Conservation (phyloP, 2,888 invertebrate genomes). For the Ophion slaviceki region DNA sequence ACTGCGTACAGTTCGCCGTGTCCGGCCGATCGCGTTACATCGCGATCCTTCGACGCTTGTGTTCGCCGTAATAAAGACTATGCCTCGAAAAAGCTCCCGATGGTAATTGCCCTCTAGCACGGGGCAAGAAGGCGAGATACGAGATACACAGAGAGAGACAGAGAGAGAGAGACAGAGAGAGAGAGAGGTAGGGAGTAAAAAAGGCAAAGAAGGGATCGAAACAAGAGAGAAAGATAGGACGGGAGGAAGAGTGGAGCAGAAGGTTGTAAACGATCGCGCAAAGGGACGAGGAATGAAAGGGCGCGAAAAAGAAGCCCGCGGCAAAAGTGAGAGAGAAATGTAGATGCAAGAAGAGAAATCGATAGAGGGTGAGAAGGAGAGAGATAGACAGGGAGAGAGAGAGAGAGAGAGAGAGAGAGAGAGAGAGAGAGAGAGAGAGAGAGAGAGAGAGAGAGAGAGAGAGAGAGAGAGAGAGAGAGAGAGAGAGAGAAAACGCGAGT, state of each 20-base stretch:
- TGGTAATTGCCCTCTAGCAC: slow-evolving; percentile 69
- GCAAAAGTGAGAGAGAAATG: slow-evolving; percentile 59
- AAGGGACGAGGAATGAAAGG: slow-evolving; percentile 57
- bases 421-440: slow-evolving; percentile 78
- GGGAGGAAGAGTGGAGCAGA: slow-evolving; percentile 50
- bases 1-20: slow-evolving; percentile 24
- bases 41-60: slow-evolving; percentile 19
- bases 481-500: slow-evolving; percentile 74
- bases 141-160: not conserved
- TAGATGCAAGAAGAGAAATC: slow-evolving; percentile 67
- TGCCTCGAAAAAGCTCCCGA: slow-evolving; percentile 48
- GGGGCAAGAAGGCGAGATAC: slow-evolving; percentile 14
- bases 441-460: slow-evolving; percentile 78
- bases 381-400: slow-evolving; percentile 75
- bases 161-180: not conserved
- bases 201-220: slow-evolving; percentile 55
- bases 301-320: slow-evolving; percentile 63
- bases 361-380: slow-evolving; percentile 77
- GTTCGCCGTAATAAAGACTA: slow-evolving; percentile 57
- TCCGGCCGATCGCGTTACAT: slow-evolving; percentile 37
- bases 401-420: too few species aligned
- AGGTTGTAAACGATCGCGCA: slow-evolving; percentile 64
- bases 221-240: slow-evolving; percentile 42
- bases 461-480: slow-evolving; percentile 78
- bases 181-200: slow-evolving; percentile 42